These are phyloP conservation scores for Clostera curtula DNA, from an alignment of 2,888 invertebrate genomes.

Conservation along the genomic window DNA sequence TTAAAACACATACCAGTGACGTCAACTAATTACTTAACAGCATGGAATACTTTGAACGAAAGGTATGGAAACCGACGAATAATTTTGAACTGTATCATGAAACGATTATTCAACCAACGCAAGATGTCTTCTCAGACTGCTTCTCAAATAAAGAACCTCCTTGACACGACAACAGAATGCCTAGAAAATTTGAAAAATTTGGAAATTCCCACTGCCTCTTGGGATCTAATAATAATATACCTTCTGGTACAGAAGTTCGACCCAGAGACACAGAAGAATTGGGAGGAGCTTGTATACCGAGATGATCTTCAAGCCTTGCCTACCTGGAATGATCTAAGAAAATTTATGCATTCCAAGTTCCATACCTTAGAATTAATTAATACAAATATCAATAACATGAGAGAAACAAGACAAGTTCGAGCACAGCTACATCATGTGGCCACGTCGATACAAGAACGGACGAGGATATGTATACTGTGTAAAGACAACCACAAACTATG, in stretches of 20 bases:
- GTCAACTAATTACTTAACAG: constrained; percentile 1
- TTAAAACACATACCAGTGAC: constrained; percentile 4
- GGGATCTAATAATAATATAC: constrained; percentile 17
- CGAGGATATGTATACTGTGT: too few relatives aligned
- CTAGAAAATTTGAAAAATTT: constrained; percentile 1
- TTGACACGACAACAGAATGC: constrained; percentile 5
- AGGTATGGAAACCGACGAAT: constrained; percentile 4
- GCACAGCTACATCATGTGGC: constrained; percentile 5
- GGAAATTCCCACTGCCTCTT: constrained; percentile 2
- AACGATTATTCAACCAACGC: constrained; percentile 3
- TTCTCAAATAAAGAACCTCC: constrained; percentile 2
- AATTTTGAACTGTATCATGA: constrained; percentile 2
- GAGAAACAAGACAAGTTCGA: constrained; percentile 1
- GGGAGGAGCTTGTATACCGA: constrained; percentile 11
- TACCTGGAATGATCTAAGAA: constrained; percentile 2
- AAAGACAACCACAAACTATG: too few relatives aligned
- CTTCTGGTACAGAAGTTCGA: constrained; percentile 19
- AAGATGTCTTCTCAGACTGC: constrained; percentile 2
- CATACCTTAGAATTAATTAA: constrained; percentile 5
- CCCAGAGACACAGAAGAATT: constrained; percentile 14
- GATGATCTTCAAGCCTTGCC: constrained; percentile 1
- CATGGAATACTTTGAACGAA: constrained; percentile 2
- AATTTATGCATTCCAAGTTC: constrained; percentile 4
- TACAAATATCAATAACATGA: not conserved
- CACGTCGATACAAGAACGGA: too few relatives aligned